Evolutionary conservation across 2,797 vertebrate genomes (phyloP), one percentile per base, ranked within the genome.

Genomic region (Pristis pectinata): DNA sequence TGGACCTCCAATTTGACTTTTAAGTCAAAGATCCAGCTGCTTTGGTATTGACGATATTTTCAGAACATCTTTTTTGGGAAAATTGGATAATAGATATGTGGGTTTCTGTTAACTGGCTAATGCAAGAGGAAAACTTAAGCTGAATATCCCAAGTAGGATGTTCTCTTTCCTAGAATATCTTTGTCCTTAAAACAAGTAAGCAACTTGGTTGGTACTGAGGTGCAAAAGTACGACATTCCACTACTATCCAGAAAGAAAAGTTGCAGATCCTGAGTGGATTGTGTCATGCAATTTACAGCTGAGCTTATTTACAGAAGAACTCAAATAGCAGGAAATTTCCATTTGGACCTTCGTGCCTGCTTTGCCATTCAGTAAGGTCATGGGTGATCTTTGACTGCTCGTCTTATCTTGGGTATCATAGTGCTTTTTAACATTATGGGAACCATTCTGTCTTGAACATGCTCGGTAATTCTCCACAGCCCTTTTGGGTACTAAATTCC

Each of bases 251-350:
- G 30, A 87, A n/a, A 61, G 61, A 15, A 61, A 61, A 61, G 76
- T 37, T 79, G 13, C 76, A 79, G 74, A 87, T n/a, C 56, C 85
- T 56, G 34, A 89, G 37, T 89, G 85, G 85, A 61, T 89, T 89
- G 56, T n/a, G 19, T 30, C 56, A 85, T 89, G 83, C 5, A 19
- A n/a, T 53, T 89, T 89, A 49, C 27, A 85, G 27, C 56, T 87
- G 1, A 37, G 56, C 13, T 56, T 67, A 67, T 67, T 67, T 67
- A 19, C 19, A 13, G 13, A 67, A 67, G 64, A 67, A 19, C 49
- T 67, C 0, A 53, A 67, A 10, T 67, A 67, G 19, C 19, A 19
- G 13, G 11, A 13, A 67, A 67, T 67, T 67, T 11, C 11, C 19
- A 67, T 67, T 11, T 67, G 11, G 64, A 67, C 19, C 64, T 67